Percentiles rank a stretch among this genome's conserved stretches.
phyloP scores from a whole-genome alignment of 2,888 invertebrate genomes.

The Chymomyza procnemis region DNA sequence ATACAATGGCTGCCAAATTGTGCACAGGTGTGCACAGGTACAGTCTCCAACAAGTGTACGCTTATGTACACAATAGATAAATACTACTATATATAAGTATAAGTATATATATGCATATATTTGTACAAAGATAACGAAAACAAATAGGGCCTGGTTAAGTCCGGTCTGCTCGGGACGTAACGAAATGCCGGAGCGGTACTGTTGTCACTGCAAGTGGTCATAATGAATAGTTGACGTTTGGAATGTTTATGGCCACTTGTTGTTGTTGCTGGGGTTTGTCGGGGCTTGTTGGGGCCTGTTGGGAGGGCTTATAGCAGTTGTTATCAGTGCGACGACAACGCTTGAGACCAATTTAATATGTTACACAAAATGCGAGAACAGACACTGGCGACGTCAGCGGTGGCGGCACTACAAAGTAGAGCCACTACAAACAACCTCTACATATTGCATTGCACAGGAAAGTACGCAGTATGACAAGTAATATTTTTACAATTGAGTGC shows the following conservation, averaged over 20 bases:
- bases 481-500: background rate
- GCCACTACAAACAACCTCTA: no score
- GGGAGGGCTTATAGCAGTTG: background rate
- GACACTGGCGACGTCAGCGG: background rate
- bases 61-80: background rate
- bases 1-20: constrained; percentile 29
- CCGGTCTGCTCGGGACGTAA: background rate
- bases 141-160: constrained; percentile 29
- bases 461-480: background rate
- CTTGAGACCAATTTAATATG: constrained; percentile 42
- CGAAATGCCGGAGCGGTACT: constrained; percentile 49
- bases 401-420: background rate
- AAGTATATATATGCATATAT: background rate
- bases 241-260: background rate
- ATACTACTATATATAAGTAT: background rate
- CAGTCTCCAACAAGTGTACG: constrained; percentile 24
- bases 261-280: background rate
- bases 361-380: constrained; percentile 20
- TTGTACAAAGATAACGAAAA: constrained; percentile 52
- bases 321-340: constrained; percentile 3
- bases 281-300: background rate
- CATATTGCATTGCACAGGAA: background rate
- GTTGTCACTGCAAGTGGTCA: constrained; percentile 11
- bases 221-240: background rate
- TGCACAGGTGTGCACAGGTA: background rate